Percentiles rank a stretch among this genome's conserved stretches.
Conservation (phyloP, 2,888 invertebrate genomes). For the Cantharis lateralis region DNA sequence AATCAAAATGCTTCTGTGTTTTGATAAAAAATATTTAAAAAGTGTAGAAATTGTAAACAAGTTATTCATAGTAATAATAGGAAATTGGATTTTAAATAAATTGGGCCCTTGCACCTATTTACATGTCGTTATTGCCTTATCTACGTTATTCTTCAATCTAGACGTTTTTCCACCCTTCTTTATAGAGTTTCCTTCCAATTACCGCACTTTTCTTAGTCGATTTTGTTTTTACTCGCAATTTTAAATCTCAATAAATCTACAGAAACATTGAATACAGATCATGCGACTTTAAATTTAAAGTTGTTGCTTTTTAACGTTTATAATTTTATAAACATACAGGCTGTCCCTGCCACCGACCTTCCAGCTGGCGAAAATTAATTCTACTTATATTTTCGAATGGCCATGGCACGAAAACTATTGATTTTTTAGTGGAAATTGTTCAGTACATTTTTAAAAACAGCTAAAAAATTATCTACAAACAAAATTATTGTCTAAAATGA, state of each 20-base stretch:
- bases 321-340: background rate
- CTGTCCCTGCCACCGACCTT: too few species aligned
- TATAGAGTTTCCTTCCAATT: conserved; percentile 32
- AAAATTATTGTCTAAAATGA: too few species aligned
- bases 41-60: conserved; percentile 42
- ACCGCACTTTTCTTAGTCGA: conserved; percentile 31
- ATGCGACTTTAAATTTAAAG: conserved; percentile 1
- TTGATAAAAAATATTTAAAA: conserved; percentile 17
- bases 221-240: conserved; percentile 27
- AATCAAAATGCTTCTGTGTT: background rate
- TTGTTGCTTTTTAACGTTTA: background rate
- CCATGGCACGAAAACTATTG: too few species aligned
- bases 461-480: too few species aligned
- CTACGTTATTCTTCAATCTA: conserved; percentile 35
- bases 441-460: too few species aligned
- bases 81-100: conserved; percentile 50
- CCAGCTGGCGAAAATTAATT: too few species aligned
- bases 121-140: conserved; percentile 48
- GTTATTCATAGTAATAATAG: conserved; percentile 46
- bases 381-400: too few species aligned
- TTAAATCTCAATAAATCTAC: conserved; percentile 20
- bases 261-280: conserved; percentile 15
- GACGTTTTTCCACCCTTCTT: conserved; percentile 33
- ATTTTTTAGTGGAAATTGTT: too few species aligned
- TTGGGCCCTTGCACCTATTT: conserved; percentile 48